These are phyloP conservation scores for Chironex yamaguchii DNA, from an alignment of 30 jellyfish, hydroid and myxozoan genomes.

Conservation along the genomic window DNA sequence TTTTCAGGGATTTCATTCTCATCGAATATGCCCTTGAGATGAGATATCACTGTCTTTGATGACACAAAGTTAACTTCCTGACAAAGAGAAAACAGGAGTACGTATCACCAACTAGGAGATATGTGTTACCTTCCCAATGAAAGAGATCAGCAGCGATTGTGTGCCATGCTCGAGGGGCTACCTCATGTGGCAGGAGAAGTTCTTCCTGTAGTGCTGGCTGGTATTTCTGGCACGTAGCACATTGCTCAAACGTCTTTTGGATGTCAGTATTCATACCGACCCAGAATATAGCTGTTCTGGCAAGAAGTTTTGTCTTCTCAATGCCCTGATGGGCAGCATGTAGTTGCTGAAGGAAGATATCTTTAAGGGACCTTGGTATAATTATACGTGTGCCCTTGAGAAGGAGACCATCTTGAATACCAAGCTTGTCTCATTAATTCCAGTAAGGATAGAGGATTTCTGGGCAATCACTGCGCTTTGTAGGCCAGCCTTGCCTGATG, in stretches of 20 bases:
- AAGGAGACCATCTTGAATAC: constrained; percentile 2
- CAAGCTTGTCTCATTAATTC: constrained; percentile 19
- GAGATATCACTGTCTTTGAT: no score
- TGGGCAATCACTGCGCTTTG: constrained; percentile 5
- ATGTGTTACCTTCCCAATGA: neutral
- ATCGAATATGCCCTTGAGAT: no score
- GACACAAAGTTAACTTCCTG: no score
- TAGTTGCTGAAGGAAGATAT: constrained; percentile 9
- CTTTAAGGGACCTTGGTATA: constrained; percentile 2
- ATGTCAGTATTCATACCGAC: constrained; percentile 16
- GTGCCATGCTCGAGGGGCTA: constrained; percentile 40
- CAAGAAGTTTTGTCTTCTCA: constrained; percentile 15
- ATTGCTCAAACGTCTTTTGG: constrained; percentile 9
- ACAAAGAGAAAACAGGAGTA: no score
- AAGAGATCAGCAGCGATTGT: constrained; percentile 36
- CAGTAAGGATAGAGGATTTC: neutral
- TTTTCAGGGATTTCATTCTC: no score
- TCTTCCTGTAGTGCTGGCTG: constrained; percentile 17
- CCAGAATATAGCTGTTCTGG: constrained; percentile 44
- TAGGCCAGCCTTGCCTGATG: constrained; percentile 23
- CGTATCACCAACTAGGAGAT: constrained; percentile 25
- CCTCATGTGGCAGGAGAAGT: constrained; percentile 19
- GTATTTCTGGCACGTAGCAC: constrained; percentile 35
- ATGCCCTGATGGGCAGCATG: constrained; percentile 54
- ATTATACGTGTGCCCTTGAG: constrained; percentile 14